Conservation (phyloP, 2,113 vertebrate species). For the Prionailurus viverrinus region DNA sequence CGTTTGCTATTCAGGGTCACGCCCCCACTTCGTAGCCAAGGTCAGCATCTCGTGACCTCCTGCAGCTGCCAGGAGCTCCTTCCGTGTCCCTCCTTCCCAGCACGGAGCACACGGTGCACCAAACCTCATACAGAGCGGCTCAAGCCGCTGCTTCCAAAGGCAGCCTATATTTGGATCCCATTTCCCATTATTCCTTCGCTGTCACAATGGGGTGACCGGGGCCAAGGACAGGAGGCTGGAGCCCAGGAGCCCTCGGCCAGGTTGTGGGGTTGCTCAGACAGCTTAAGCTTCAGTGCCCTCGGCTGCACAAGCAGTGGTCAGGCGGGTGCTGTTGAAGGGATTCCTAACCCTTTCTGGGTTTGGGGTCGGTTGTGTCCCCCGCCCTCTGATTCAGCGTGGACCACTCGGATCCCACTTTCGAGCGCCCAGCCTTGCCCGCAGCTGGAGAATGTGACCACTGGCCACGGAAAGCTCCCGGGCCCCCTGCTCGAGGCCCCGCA, state of each 20-base stretch:
- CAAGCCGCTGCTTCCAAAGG: fast-evolving
- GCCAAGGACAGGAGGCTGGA: neutral
- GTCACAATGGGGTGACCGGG: fast-evolving
- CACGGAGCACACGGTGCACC: fast-evolving
- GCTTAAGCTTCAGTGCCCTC: neutral
- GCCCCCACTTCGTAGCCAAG: neutral
- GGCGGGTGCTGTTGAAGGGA: neutral
- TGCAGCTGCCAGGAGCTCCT: neutral
- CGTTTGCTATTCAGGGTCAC: neutral
- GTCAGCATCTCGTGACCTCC: neutral
- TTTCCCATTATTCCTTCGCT: fast-evolving
- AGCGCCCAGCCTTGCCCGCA: fast-evolving
- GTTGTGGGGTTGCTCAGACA: fast-evolving
- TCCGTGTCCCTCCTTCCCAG: neutral
- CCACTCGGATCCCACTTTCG: neutral
- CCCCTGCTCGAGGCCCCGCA: fast-evolving
- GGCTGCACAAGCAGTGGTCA: too few relatives aligned
- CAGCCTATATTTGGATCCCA: fast-evolving
- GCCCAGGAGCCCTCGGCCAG: fast-evolving
- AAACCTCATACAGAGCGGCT: fast-evolving
- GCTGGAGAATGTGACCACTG: fast-evolving
- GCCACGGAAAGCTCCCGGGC: neutral
- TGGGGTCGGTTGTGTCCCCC: neutral
- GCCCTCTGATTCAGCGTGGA: fast-evolving
- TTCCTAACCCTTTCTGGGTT: neutral